A percentile compares a stretch with the other conserved stretches of the same genome.
phyloP scores from a whole-genome alignment of 2,888 invertebrate species.

The Romanomermis culicivorax region DNA sequence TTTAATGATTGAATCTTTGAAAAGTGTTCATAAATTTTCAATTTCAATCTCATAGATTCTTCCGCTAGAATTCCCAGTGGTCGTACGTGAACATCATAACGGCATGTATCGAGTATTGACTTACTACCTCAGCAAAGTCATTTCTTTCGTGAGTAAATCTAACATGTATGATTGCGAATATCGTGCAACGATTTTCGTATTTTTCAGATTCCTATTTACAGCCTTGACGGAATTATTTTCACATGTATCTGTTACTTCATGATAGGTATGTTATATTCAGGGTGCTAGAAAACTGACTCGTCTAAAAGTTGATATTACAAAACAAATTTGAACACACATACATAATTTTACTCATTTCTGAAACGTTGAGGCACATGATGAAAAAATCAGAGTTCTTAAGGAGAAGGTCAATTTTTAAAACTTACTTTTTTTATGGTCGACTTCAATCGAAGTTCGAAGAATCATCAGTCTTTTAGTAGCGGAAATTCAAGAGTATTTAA shows the following conservation, averaged over 20 bases:
- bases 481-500: too few relatives aligned
- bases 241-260: conserved; percentile 63
- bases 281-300: too few relatives aligned
- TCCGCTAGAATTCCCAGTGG: conserved; percentile 65
- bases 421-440: too few relatives aligned
- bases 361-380: too few relatives aligned
- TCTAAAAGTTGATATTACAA: too few relatives aligned
- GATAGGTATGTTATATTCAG: conserved; percentile 48
- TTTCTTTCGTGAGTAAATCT: conserved; percentile 20
- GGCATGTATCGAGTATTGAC: conserved; percentile 55
- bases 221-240: conserved; percentile 59
- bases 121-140: conserved; percentile 19
- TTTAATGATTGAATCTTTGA: not conserved
- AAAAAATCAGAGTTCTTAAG: too few relatives aligned
- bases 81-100: conserved; percentile 65
- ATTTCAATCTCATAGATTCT: conserved; percentile 58
- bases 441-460: too few relatives aligned
- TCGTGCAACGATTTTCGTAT: not conserved
- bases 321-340: too few relatives aligned
- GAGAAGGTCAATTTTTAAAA: too few relatives aligned
- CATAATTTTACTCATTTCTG: too few relatives aligned
- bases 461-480: too few relatives aligned
- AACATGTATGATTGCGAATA: conserved; percentile 6
- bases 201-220: conserved; percentile 49
- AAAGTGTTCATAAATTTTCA: too few relatives aligned